These are phyloP conservation scores for Brachionichthys hirsutus DNA, from an alignment of 2,113 vertebrate species.

Conservation along the genomic window DNA sequence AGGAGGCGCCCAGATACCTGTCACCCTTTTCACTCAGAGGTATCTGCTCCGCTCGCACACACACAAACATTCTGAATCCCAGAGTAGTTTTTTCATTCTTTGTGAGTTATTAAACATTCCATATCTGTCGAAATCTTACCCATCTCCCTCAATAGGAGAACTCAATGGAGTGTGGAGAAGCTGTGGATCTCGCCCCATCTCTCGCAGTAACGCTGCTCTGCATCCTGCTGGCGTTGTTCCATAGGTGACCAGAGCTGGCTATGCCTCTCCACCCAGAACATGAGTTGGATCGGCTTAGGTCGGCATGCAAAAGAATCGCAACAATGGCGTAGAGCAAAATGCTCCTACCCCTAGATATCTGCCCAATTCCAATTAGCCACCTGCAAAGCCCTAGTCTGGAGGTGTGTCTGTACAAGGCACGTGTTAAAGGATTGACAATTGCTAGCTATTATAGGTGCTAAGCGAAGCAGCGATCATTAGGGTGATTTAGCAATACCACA, in stretches of 20 bases:
- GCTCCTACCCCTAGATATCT: slow-evolving; percentile 38
- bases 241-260: slow-evolving; percentile 87
- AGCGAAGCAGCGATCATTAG: slow-evolving; percentile 43
- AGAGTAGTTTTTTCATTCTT: neutral
- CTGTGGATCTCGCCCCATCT: slow-evolving; percentile 50
- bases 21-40: slow-evolving; percentile 96
- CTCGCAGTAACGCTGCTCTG: slow-evolving; percentile 56
- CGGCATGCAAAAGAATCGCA: slow-evolving; percentile 85
- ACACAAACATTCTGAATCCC: neutral
- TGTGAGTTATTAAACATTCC: slow-evolving; percentile 2
- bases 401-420: slow-evolving; percentile 13
- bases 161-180: slow-evolving; percentile 80
- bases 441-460: slow-evolving; percentile 26
- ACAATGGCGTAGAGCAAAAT: slow-evolving; percentile 77
- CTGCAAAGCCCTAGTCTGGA: slow-evolving; percentile 42
- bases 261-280: slow-evolving; percentile 61
- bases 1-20: slow-evolving; percentile 94
- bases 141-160: slow-evolving; percentile 67
- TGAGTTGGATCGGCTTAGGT: slow-evolving; percentile 78
- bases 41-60: slow-evolving; percentile 45
- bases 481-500: slow-evolving; percentile 56
- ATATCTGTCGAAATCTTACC: neutral
- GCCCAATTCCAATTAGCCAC: slow-evolving; percentile 50
- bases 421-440: slow-evolving; percentile 41
- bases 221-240: slow-evolving; percentile 57